These are phyloP conservation scores for Gymnoscelis rufifasciata DNA, from an alignment of 2,888 invertebrate genomes.

Conservation along the genomic window DNA sequence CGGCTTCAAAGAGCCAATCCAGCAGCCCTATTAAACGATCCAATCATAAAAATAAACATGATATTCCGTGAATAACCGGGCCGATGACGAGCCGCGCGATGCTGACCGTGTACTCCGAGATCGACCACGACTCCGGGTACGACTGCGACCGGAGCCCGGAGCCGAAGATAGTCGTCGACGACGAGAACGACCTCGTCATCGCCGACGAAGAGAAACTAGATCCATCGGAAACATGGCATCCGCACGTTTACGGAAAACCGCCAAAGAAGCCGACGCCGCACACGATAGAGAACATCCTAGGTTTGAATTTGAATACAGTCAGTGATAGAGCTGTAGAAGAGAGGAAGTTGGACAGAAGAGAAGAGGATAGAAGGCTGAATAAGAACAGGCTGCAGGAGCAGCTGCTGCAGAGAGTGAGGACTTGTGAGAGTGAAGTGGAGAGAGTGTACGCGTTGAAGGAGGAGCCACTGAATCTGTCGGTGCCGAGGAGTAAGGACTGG, in stretches of 20 bases:
- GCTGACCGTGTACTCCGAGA: conserved; percentile 64
- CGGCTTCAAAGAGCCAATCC: conserved; percentile 29
- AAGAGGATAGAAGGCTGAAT: conserved; percentile 52
- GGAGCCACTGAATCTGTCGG: conserved; percentile 80
- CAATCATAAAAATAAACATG: conserved; percentile 76
- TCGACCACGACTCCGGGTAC: conserved; percentile 42
- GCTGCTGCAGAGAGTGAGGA: conserved; percentile 61
- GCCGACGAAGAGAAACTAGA: conserved; percentile 38
- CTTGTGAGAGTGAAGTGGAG: conserved; percentile 59
- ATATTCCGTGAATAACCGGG: conserved; percentile 59
- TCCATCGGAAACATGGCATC: conserved; percentile 85
- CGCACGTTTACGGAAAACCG: conserved; percentile 91
- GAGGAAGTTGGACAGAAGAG: conserved; percentile 53
- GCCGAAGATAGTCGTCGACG: conserved; percentile 58
- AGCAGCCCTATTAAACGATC: conserved; percentile 59
- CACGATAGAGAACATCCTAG: conserved; percentile 92
- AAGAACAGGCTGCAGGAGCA: conserved; percentile 69
- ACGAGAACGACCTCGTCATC: conserved; percentile 51
- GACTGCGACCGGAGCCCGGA: conserved; percentile 50
- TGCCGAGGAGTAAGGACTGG: conserved; percentile 73
- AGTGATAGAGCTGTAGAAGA: conserved; percentile 48
- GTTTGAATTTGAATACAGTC: conserved; percentile 72
- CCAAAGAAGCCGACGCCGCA: conserved; percentile 91
- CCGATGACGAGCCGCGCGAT: conserved; percentile 67
- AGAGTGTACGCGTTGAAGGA: conserved; percentile 50